phyloP scores from a whole-genome alignment of 2,888 invertebrate genomes.

The Nasonovia ribisnigri region DNA sequence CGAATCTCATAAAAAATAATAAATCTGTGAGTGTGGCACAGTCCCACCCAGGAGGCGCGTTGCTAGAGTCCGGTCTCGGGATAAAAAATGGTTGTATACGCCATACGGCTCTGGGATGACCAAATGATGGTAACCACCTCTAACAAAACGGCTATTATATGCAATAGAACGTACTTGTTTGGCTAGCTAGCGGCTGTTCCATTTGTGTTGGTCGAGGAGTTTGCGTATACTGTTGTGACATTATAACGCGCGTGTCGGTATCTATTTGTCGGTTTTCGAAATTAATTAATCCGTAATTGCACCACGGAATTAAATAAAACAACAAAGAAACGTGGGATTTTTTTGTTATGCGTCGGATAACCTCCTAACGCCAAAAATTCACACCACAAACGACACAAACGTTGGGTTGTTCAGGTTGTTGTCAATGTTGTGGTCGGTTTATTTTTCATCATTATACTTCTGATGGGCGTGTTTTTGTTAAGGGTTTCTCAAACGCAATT shows the following conservation, averaged over 20 bases:
- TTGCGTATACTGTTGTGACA: conserved; percentile 58
- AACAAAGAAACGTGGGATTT: conserved; percentile 48
- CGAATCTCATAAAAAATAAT: background rate
- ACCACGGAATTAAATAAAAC: conserved; percentile 22
- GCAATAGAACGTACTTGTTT: conserved; percentile 47
- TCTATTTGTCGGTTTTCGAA: conserved; percentile 30
- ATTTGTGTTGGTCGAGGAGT: conserved; percentile 57
- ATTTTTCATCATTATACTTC: background rate
- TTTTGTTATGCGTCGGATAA: no score
- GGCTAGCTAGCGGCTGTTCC: conserved; percentile 52
- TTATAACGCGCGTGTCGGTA: conserved; percentile 60
- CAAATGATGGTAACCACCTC: no score
- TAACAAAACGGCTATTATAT: background rate
- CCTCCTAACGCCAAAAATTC: conserved; percentile 10
- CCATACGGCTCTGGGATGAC: background rate
- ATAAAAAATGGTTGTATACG: background rate
- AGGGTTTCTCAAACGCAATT: conserved; percentile 51
- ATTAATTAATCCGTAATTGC: background rate
- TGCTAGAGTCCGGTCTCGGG: background rate
- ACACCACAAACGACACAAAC: conserved; percentile 42
- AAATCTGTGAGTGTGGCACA: background rate
- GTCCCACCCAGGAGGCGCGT: background rate
- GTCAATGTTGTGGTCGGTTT: conserved; percentile 46
- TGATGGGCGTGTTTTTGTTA: conserved; percentile 49
- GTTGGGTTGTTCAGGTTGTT: conserved; percentile 51